A percentile compares a stretch with the other conserved stretches of the same genome.
These are phyloP conservation scores for Monochamus alternatus DNA, from an alignment of 2,888 invertebrate genomes.

Conservation along the genomic window DNA sequence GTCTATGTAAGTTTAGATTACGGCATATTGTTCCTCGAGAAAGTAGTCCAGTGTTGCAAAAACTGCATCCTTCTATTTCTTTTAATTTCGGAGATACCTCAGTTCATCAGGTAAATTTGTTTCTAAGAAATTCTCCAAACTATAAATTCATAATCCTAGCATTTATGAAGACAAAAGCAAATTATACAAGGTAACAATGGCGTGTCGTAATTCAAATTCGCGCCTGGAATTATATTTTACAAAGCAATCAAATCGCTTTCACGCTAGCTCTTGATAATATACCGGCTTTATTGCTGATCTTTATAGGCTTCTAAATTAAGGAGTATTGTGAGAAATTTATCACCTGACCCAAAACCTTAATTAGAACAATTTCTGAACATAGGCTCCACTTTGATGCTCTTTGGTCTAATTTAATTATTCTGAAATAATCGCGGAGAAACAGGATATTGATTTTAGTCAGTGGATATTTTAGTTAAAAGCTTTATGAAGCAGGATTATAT, in stretches of 20 bases:
- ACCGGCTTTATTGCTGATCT: slow-evolving; percentile 11
- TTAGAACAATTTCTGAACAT: slow-evolving; percentile 1
- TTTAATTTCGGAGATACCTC: too few relatives aligned
- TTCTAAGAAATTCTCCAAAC: neutral
- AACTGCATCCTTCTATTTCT: too few relatives aligned
- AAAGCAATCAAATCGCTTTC: slow-evolving; percentile 11
- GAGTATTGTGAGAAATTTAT: slow-evolving; percentile 21
- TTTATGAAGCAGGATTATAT: too few relatives aligned
- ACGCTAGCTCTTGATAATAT: slow-evolving; percentile 14
- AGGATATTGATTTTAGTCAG: neutral
- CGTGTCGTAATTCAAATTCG: slow-evolving; percentile 18
- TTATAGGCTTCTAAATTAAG: slow-evolving; percentile 5
- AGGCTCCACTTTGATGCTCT: too few relatives aligned
- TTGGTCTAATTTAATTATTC: too few relatives aligned
- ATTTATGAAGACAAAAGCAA: slow-evolving; percentile 9
- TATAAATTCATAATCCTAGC: too few relatives aligned
- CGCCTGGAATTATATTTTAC: slow-evolving; percentile 17
- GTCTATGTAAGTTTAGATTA: too few relatives aligned
- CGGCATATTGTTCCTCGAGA: too few relatives aligned
- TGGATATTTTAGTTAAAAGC: neutral
- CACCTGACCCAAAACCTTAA: slow-evolving; percentile 18
- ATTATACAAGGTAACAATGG: slow-evolving; percentile 24
- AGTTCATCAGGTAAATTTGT: too few relatives aligned
- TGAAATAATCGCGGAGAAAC: neutral
- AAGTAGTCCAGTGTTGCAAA: too few relatives aligned